Evolutionary conservation across 2,888 invertebrate species (phyloP).

Genomic region (Euclidia mi): DNA sequence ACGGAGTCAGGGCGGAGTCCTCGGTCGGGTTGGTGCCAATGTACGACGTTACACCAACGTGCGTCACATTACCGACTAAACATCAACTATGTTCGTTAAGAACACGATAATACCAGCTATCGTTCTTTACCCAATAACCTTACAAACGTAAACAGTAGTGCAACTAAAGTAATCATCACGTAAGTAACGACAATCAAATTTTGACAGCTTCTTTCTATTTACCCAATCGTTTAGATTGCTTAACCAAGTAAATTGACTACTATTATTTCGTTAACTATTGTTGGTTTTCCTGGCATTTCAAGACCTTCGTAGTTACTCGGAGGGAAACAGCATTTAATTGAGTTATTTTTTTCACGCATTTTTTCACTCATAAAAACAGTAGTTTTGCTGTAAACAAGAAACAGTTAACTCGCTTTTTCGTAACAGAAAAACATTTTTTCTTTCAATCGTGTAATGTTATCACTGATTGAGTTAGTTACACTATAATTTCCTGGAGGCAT

Average conservation of each 20-base stretch:
- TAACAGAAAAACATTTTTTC: conserved; percentile 30
- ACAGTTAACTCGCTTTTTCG: conserved; percentile 37
- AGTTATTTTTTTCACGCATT: conserved; percentile 30
- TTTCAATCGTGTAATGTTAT: conserved; percentile 37
- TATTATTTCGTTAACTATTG: conserved; percentile 14
- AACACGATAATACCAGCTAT: conserved; percentile 23
- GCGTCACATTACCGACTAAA: conserved; percentile 48
- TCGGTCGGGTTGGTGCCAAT: conserved; percentile 66
- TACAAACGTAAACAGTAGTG: not conserved
- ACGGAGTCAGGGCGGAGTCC: conserved; percentile 67
- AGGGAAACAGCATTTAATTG: conserved; percentile 25
- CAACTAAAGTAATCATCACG: not conserved
- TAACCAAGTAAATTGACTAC: conserved; percentile 11
- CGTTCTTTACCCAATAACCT: not conserved
- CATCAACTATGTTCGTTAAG: conserved; percentile 30
- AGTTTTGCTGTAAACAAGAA: conserved; percentile 30
- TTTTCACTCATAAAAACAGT: conserved; percentile 32
- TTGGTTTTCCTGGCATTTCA: conserved; percentile 14
- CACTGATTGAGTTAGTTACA: conserved; percentile 39
- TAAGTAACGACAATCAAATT: conserved; percentile 2
- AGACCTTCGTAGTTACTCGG: conserved; percentile 35
- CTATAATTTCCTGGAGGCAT: conserved; percentile 13
- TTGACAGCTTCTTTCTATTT: conserved; percentile 6
- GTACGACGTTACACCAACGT: conserved; percentile 56
- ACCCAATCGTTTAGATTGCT: conserved; percentile 5